Percentiles rank a stretch among this genome's conserved stretches.
These are phyloP conservation scores for Oceanites oceanicus DNA, from an alignment of 2,113 vertebrate genomes.

Conservation along the genomic window DNA sequence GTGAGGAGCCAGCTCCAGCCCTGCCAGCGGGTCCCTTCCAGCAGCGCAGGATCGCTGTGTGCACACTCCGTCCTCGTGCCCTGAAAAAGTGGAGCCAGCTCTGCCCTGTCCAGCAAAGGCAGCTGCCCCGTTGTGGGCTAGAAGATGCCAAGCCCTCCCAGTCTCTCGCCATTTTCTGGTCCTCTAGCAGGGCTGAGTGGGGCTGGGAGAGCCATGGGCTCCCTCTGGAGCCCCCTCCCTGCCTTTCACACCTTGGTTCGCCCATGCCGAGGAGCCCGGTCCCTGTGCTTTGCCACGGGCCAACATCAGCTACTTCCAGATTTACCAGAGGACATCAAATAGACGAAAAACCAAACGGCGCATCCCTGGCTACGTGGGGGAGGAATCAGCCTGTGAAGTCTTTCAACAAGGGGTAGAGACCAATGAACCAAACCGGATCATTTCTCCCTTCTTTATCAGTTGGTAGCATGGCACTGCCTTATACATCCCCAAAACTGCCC, in stretches of 20 bases:
- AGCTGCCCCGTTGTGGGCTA: neutral
- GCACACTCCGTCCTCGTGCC: rapidly evolving
- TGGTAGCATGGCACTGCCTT: neutral
- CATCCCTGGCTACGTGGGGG: rapidly evolving
- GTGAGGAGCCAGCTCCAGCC: neutral
- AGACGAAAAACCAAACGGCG: neutral
- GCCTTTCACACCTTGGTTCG: neutral
- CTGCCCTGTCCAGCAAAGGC: neutral
- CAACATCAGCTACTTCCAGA: neutral
- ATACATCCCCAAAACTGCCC: neutral
- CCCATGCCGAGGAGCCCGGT: rapidly evolving
- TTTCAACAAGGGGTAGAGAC: neutral
- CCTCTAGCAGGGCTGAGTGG: neutral
- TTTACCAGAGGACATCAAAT: neutral
- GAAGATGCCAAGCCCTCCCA: neutral
- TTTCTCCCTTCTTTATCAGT: neutral
- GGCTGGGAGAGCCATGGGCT: neutral
- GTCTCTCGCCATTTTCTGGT: neutral
- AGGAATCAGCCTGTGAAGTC: neutral
- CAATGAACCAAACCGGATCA: neutral
- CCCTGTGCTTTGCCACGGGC: neutral
- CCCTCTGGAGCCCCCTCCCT: neutral
- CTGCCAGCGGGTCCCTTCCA: neutral
- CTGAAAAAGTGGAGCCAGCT: neutral
- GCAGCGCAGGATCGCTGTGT: neutral